Evolutionary conservation across 2,888 invertebrate genomes (phyloP), one percentile per base, ranked within the genome.

Genomic region (Lypha dubia): DNA sequence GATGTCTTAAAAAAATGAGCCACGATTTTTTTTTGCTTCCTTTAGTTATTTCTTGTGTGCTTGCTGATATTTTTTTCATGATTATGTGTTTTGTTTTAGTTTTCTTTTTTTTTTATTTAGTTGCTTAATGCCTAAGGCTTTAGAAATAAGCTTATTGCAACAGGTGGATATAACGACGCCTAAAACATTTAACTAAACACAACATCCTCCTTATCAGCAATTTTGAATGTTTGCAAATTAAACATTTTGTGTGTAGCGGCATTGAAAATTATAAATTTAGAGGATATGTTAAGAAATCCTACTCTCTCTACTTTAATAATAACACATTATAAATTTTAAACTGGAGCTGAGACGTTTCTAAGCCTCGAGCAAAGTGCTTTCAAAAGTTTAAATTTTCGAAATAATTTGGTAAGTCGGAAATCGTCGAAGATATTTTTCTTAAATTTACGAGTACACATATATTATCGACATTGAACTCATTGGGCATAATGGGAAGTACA

Each of bases 91-190:
- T 3, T 67, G 75, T 65, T 67, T 32, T 32, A 6, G 22, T 58
- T 17, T 60, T 17, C 11, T 15, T n/a, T n/a, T 74, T 56, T 56
- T 56, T 65, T 58, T 15, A n/a, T 15, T 28, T 80, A 51, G 62
- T 62, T 79, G 46, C 6, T 65, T 75, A 81, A 49, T 81, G 77
- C 82, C 80, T 79, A 17, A 44, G 79, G 81, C 86, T 63, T 75
- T 74, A 83, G 88, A 90, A 89, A 89, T 88, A 88, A 89, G 89
- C 89, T 89, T 88, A 83, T 84, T 87, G 88, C 88, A 90, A 90
- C 91, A 90, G 91, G 91, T 90, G 90, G 88, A 90, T 90, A 88
- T 87, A 88, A 65, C 51, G 83, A 73, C 67, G 76, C 76, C 76
- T 76, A 49, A 84, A 79, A 58, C 49, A 60, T 32, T 38, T 22